Base-by-base conservation (phyloP, 2,113 vertebrate species). In the Mobula birostris region DNA sequence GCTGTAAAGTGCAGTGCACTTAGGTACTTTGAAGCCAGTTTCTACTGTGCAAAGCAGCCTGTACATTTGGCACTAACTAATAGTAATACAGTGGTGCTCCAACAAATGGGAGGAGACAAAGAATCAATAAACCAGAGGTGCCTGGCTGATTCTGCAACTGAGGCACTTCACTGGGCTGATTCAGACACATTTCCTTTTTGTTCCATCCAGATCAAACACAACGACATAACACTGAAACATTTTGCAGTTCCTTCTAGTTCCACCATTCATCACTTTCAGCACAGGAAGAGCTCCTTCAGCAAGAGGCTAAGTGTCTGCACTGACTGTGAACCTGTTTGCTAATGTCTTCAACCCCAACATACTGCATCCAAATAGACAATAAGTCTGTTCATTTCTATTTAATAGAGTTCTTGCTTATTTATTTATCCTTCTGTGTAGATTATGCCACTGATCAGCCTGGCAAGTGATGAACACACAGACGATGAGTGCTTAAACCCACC, bases 1-100 rank as follows among this genome's bases (percentile, higher is more conserved):
- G 90, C 90, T 92, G 63, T 72, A 48, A 92, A 74, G 68, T 93
- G 90, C 68, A 48, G 24, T 72, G 90, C 21, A 29, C n/a, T 74
- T 74, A 93, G 90, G 2, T 7, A 72, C 17, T 74, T 74, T 12
- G 19, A 19, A 93, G 90, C 90, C 90, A 93, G 90, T 72, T 93
- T 27, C 68, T 5, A 48, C 66, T 12, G 68, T 36, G 36, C 90
- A 40, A 40, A 72, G 66, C 90, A 40, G 66, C 68, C 68, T 93
- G 90, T 74, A 48, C 32, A 48, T 72, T 93, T 93, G 66, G 90
- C 68, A 48, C 66, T 74, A 70, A 91, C 32, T 91, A 70, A 91
- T 40, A 72, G 90, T 27, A 27, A 72, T 74, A 72, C 90, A 74
- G 90, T 17, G 19, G 24, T 93, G n/a, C 8, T 93, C 90, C 90